Conservation (phyloP, 1,140 invertebrate species). For the Microvelia longipes region DNA sequence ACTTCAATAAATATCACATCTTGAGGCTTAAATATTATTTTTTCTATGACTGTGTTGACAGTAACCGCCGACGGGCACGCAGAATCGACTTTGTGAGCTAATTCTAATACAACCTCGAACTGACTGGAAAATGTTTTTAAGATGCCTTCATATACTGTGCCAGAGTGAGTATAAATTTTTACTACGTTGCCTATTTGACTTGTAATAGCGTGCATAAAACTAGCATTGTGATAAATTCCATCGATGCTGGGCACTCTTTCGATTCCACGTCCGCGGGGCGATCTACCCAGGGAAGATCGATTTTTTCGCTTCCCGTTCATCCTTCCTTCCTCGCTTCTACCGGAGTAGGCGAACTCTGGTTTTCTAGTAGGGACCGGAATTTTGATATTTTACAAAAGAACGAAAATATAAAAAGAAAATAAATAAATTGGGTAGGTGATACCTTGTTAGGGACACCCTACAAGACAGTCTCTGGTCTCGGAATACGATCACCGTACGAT, state of each 20-base stretch:
- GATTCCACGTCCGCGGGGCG: constrained; percentile 34
- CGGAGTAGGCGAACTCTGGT: constrained; percentile 37
- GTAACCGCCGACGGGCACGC: constrained; percentile 39
- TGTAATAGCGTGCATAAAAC: constrained; percentile 72
- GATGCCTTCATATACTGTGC: constrained; percentile 67
- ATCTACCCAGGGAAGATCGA: constrained; percentile 7
- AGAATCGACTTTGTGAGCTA: constrained; percentile 62
- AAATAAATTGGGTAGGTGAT: background rate
- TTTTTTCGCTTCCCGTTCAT: constrained; percentile 30
- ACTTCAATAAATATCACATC: constrained; percentile 66
- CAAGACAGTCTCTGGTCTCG: background rate
- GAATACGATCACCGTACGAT: too few species aligned
- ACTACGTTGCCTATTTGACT: constrained; percentile 66
- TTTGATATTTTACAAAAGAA: constrained; percentile 30
- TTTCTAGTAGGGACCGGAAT: constrained; percentile 42
- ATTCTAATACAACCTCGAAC: constrained; percentile 68
- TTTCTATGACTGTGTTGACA: constrained; percentile 57
- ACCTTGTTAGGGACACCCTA: background rate
- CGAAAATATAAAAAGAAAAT: background rate
- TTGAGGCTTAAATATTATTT: constrained; percentile 66
- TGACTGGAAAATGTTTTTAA: constrained; percentile 71
- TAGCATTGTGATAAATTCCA: constrained; percentile 71
- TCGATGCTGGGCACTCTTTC: constrained; percentile 46
- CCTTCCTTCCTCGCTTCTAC: constrained; percentile 33
- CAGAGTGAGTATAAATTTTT: constrained; percentile 62